Evolutionary conservation across 2,113 vertebrate genomes (phyloP).

Genomic region (Mixornis gularis): DNA sequence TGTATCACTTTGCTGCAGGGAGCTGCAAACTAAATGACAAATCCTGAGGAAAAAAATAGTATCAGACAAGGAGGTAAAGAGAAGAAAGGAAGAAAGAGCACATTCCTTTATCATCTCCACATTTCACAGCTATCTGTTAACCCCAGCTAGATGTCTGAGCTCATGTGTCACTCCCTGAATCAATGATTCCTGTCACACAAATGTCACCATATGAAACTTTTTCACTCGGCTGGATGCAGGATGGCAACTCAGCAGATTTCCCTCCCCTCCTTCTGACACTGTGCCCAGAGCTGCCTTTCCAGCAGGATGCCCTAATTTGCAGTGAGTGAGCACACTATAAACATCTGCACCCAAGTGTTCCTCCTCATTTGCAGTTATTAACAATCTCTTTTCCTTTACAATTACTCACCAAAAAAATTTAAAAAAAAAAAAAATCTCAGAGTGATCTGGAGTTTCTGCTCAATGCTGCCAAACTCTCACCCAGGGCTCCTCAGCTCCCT

Average conservation of each 20-base stretch:
- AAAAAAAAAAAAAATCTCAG: neutral
- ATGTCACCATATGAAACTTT: neutral
- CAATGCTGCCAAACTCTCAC: neutral
- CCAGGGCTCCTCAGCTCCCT: neutral
- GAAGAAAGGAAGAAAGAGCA: neutral
- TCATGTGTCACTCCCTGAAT: neutral
- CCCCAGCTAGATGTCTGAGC: neutral
- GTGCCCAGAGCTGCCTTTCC: neutral
- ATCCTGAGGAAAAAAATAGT: neutral
- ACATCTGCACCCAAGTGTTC: neutral
- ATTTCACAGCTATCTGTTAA: neutral
- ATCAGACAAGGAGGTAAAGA: neutral
- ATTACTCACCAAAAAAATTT: neutral
- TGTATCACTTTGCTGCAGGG: neutral
- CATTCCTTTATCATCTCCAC: neutral
- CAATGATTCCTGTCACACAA: neutral
- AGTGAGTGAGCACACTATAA: neutral
- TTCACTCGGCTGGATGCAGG: neutral
- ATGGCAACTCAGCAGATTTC: neutral
- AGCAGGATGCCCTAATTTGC: neutral
- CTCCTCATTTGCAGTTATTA: neutral
- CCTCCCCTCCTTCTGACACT: neutral
- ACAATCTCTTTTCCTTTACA: neutral
- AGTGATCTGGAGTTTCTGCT: neutral
- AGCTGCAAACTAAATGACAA: neutral